Conservation (phyloP, 2,113 vertebrate genomes). For the Manacus vitellinus region DNA sequence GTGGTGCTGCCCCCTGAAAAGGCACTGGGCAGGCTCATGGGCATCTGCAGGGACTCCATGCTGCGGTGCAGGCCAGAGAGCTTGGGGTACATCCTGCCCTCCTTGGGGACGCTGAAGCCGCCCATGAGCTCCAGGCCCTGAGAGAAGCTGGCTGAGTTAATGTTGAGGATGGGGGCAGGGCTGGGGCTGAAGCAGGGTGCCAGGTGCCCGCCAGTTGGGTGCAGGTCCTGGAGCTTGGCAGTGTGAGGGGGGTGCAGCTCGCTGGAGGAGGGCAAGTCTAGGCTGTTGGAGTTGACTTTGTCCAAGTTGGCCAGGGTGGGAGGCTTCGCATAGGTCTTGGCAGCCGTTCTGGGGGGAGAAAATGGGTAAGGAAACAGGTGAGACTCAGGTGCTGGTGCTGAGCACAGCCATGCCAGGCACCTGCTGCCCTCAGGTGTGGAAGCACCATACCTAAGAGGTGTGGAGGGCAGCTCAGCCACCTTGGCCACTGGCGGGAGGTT, state of each 20-base stretch:
- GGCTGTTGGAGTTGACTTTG: constrained; percentile 90
- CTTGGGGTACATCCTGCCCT: constrained; percentile 87
- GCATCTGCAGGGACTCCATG: constrained; percentile 92
- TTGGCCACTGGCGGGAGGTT: constrained; percentile 79
- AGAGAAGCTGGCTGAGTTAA: constrained; percentile 90
- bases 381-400: background rate
- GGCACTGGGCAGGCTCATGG: constrained; percentile 88
- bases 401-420: rapidly evolving
- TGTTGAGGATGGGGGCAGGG: constrained; percentile 92
- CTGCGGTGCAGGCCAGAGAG: constrained; percentile 91
- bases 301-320: constrained; percentile 88
- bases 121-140: constrained; percentile 85
- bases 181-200: constrained; percentile 87
- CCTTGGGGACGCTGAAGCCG: constrained; percentile 76
- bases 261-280: constrained; percentile 81
- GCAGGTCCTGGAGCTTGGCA: constrained; percentile 85
- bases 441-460: constrained; percentile 82
- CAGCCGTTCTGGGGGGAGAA: constrained; percentile 73
- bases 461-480: constrained; percentile 81
- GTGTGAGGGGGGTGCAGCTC: constrained; percentile 76
- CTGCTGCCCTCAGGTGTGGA: rapidly evolving
- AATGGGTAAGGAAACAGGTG: background rate
- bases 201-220: constrained; percentile 55
- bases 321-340: constrained; percentile 87
- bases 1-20: constrained; percentile 70